Base-by-base conservation (phyloP, 37 sponge, comb jelly and placozoan genomes). In the Dysidea cf. avara region DNA sequence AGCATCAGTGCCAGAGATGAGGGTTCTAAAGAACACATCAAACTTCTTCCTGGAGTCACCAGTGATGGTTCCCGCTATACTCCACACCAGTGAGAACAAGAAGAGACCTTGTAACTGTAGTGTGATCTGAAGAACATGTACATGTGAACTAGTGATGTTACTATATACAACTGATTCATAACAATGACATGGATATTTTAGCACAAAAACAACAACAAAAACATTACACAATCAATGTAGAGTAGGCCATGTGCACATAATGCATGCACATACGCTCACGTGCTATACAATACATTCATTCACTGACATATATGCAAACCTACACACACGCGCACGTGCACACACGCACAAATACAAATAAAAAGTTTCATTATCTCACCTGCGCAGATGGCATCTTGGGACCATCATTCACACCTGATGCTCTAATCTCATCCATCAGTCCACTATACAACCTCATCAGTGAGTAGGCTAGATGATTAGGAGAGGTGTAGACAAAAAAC, bases 61-160 rank as follows among this genome's bases (percentile, higher is more conserved):
- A 54, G 59, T 94, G 75, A 98, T 78, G 35, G 90, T 89, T 13
- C 91, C 86, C 0, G 92, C 99, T 1, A 94, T 72, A 31, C 85
- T 79, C 99, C 99, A 98, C n/a, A 92, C 81, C 31, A 98, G 48
- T 53, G 90, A 80, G 84, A 98, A 98, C 16, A 95, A 66, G 79
- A 94, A 94, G 39, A 94, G 60, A 54, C 81, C 85, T 72, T 81
- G 99, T 18, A 96, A 65, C 83, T 85, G 83, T 20, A 81, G 29
- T 0, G 66, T 52, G 54, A 69, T 81, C 87, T 90, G 66, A 28
- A 59, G 53, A 35, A 39, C 63, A 33, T 54, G 36, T 37, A 56
- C 36, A 22, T 24, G 33, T 3, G 11, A 3, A 28, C 5, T 24
- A 7, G 26, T 24, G 9, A 55, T 28, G 7, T 61, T 4, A 14